phyloP scores from a whole-genome alignment of 1,140 invertebrate species.

The Macrobrachium rosenbergii region DNA sequence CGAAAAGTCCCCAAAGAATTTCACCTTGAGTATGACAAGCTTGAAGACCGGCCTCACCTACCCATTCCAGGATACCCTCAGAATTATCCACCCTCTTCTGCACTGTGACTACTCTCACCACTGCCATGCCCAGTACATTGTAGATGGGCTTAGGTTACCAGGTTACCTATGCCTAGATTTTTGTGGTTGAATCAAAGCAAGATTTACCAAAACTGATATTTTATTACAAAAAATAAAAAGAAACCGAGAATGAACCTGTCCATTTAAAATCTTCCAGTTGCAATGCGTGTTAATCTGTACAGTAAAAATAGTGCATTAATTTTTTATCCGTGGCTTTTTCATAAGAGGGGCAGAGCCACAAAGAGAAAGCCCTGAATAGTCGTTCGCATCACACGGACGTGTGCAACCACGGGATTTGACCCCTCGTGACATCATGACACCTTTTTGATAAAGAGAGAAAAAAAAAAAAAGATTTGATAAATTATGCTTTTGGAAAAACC shows the following conservation, averaged over 20 bases:
- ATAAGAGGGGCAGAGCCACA: no score
- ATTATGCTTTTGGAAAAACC: not conserved
- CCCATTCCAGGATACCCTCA: slow-evolving; percentile 39
- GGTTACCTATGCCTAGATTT: slow-evolving; percentile 40
- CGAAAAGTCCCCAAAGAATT: slow-evolving; percentile 88
- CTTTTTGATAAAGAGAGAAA: no score
- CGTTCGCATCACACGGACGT: no score
- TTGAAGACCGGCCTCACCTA: slow-evolving; percentile 85
- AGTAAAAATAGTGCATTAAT: slow-evolving; percentile 19
- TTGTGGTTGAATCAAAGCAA: slow-evolving; percentile 58
- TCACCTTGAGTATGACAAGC: slow-evolving; percentile 96
- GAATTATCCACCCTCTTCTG: slow-evolving; percentile 41
- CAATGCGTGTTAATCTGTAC: not conserved
- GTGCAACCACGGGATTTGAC: no score
- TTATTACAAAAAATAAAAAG: slow-evolving; percentile 41
- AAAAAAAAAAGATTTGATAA: no score
- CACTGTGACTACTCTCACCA: slow-evolving; percentile 49
- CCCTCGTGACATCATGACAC: no score
- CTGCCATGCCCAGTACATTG: slow-evolving; percentile 44
- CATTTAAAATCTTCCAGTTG: slow-evolving; percentile 56
- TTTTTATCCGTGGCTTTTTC: slow-evolving; percentile 3
- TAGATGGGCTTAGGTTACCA: slow-evolving; percentile 49
- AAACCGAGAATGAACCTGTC: slow-evolving; percentile 39
- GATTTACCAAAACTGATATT: slow-evolving; percentile 51
- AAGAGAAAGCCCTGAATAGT: no score